These are phyloP conservation scores for Toxotes lorentzi DNA, from an alignment of 2,797 vertebrate species.

Conservation along the genomic window DNA sequence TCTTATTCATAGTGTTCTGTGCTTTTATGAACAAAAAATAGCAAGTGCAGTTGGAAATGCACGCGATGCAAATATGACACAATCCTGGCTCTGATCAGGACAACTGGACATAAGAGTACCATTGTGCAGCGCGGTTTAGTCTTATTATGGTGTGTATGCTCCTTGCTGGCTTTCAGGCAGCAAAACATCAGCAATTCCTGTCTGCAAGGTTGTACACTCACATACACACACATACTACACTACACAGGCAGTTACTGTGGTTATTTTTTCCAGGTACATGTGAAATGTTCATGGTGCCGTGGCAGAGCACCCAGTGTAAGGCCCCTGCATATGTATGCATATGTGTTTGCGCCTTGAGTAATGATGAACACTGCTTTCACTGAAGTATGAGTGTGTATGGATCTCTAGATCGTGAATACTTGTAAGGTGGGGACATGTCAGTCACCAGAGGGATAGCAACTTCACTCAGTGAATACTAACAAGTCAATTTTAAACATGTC, in stretches of 20 bases:
- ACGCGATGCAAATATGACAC: not conserved
- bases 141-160: too few species aligned
- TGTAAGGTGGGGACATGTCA: not conserved
- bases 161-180: not conserved
- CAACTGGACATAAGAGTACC: too few species aligned
- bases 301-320: not conserved
- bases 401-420: not conserved
- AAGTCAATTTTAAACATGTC: constrained; percentile 19
- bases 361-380: not conserved
- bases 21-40: not conserved
- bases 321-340: not conserved
- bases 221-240: too few species aligned
- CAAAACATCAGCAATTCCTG: too few species aligned
- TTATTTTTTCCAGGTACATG: not conserved
- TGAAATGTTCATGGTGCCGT: not conserved
- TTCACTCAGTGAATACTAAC: not conserved
- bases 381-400: not conserved
- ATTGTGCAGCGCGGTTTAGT: too few species aligned
- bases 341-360: not conserved
- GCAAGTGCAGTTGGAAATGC: not conserved
- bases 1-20: not conserved
- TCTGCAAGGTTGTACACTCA: too few species aligned
- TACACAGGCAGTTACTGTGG: not conserved
- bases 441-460: not conserved
- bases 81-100: not conserved